A percentile compares a stretch with the other conserved stretches of the same genome.
These are phyloP conservation scores for Betta splendens DNA, from an alignment of 2,797 vertebrate species.

Conservation along the genomic window DNA sequence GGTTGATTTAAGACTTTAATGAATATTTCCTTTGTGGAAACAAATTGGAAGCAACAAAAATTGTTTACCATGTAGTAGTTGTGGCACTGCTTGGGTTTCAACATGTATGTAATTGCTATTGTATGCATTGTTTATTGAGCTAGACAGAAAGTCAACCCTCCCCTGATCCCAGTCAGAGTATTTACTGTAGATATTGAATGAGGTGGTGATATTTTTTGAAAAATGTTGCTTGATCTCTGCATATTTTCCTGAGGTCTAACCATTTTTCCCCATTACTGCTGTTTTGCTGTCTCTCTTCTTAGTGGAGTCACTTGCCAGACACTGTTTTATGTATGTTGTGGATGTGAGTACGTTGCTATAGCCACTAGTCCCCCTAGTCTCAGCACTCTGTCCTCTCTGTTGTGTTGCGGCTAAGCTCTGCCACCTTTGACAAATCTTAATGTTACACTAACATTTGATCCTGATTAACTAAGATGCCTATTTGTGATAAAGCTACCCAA, in stretches of 20 bases:
- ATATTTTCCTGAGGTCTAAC: conserved; percentile 90
- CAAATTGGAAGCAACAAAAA: conserved; percentile 60
- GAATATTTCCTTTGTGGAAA: conserved; percentile 79
- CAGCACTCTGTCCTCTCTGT: conserved; percentile 95
- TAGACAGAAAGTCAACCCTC: conserved; percentile 38
- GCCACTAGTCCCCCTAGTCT: conserved; percentile 90
- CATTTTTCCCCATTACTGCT: conserved; percentile 88
- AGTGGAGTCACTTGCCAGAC: conserved; percentile 97
- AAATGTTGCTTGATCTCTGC: conserved; percentile 86
- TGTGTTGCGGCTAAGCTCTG: conserved; percentile 91
- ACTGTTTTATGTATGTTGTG: conserved; percentile 96
- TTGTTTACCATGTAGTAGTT: conserved; percentile 23
- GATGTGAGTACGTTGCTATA: conserved; percentile 97
- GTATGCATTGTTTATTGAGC: conserved; percentile 43
- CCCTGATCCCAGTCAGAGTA: conserved; percentile 35
- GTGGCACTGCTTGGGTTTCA: conserved; percentile 86
- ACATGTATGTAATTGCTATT: conserved; percentile 52
- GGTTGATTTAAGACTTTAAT: conserved; percentile 73
- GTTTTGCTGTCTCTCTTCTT: conserved; percentile 95
- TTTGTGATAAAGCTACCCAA: conserved; percentile 80
- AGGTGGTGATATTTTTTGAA: conserved; percentile 68
- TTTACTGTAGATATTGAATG: conserved; percentile 16
- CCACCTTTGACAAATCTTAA: conserved; percentile 91
- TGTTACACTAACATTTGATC: conserved; percentile 66
- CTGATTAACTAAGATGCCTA: conserved; percentile 39